These are phyloP conservation scores for Zaprionus vittiger DNA, from an alignment of 1,140 invertebrate species.

Conservation along the genomic window DNA sequence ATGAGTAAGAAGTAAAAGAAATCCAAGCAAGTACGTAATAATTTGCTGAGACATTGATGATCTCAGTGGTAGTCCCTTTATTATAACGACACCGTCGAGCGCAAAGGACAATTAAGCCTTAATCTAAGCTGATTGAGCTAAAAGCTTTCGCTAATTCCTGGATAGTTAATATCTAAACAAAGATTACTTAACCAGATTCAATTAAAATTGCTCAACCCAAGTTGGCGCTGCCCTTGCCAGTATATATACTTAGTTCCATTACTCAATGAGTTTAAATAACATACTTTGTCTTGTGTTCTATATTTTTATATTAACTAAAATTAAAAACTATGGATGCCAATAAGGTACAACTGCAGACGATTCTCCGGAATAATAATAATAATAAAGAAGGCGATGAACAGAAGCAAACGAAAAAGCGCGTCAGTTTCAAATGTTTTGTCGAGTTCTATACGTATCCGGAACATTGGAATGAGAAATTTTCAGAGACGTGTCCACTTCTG, in stretches of 20 bases:
- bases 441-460: constrained; percentile 37
- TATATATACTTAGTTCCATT: background rate
- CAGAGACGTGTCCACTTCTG: background rate
- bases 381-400: background rate
- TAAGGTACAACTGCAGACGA: constrained; percentile 5
- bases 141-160: constrained; percentile 8
- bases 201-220: background rate
- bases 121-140: constrained; percentile 17
- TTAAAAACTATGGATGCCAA: background rate
- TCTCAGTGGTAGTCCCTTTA: constrained; percentile 57
- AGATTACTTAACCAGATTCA: background rate
- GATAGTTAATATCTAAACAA: background rate
- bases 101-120: constrained; percentile 15
- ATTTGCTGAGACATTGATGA: constrained; percentile 57
- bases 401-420: constrained; percentile 26
- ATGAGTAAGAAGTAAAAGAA: constrained; percentile 51
- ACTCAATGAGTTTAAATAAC: background rate
- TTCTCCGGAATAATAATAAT: constrained; percentile 8
- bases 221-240: background rate
- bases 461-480: constrained; percentile 2
- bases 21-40: constrained; percentile 42
- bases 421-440: constrained; percentile 48
- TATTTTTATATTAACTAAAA: background rate
- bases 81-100: constrained; percentile 25
- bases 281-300: background rate